These are phyloP conservation scores for Neomicropteryx cornuta DNA, from an alignment of 1,140 invertebrate species.

Conservation along the genomic window DNA sequence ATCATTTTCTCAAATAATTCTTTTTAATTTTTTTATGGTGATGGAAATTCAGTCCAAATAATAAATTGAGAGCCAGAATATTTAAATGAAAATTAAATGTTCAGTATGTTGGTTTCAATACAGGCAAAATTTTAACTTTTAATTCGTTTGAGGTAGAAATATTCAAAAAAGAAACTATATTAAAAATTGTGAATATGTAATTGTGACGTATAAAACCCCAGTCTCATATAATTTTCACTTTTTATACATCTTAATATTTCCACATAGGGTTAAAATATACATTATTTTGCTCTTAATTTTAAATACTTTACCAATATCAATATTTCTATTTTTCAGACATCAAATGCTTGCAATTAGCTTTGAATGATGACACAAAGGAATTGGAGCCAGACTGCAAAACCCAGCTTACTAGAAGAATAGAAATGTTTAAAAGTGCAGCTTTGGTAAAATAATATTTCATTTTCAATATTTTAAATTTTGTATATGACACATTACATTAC, in stretches of 20 bases:
- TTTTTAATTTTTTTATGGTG: too few species aligned
- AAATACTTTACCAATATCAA: not conserved
- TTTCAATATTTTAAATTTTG: constrained; percentile 4
- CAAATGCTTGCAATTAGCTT: constrained; percentile 63
- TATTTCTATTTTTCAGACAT: constrained; percentile 52
- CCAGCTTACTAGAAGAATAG: constrained; percentile 66
- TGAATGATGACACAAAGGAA: constrained; percentile 52
- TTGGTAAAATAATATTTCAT: constrained; percentile 42
- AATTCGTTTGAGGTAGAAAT: too few species aligned
- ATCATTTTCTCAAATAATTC: too few species aligned
- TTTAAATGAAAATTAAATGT: constrained; percentile 12
- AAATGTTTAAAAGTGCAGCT: constrained; percentile 83
- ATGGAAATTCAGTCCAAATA: too few species aligned
- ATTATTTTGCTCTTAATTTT: not conserved
- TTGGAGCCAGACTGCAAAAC: constrained; percentile 65
- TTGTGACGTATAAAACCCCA: not conserved
- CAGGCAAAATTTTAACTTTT: too few species aligned
- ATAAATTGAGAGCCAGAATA: too few species aligned
- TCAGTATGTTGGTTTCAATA: constrained; percentile 3
- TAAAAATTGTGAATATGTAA: too few species aligned
- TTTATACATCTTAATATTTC: not conserved
- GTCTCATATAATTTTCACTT: not conserved
- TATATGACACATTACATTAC: constrained; percentile 14
- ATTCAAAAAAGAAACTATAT: too few species aligned
- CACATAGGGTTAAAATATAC: not conserved